These are phyloP conservation scores for Drosophila koepferae DNA, from an alignment of 2,888 invertebrate species.

Conservation along the genomic window DNA sequence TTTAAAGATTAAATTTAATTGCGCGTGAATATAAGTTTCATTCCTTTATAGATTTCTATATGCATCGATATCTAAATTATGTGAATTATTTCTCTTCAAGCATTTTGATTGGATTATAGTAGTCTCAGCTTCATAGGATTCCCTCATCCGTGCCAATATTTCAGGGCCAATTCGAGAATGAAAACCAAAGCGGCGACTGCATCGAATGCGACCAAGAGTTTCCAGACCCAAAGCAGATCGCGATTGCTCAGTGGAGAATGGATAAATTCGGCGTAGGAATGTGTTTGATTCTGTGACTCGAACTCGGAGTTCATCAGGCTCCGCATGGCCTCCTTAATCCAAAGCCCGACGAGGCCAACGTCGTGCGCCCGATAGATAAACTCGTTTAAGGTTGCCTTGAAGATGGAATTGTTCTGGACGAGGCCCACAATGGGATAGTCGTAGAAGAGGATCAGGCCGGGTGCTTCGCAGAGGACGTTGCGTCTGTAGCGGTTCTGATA, in stretches of 20 bases:
- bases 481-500: not conserved
- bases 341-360: not conserved
- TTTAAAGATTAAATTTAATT: no score
- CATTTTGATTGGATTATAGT: not conserved
- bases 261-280: not conserved
- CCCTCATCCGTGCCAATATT: not conserved
- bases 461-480: not conserved
- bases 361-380: slow-evolving; percentile 7
- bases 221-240: slow-evolving; percentile 24
- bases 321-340: not conserved
- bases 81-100: not conserved
- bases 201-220: not conserved
- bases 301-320: not conserved
- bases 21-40: no score
- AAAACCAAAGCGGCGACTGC: not conserved
- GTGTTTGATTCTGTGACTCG: not conserved
- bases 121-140: not conserved
- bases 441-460: slow-evolving; percentile 4
- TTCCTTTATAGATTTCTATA: no score
- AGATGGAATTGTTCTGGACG: slow-evolving; percentile 3
- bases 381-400: not conserved
- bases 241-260: not conserved
- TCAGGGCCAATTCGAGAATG: not conserved
- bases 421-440: not conserved
- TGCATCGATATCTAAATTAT: no score